These are phyloP conservation scores for Amblyopsis hoosieri DNA, from an alignment of 2,797 vertebrate genomes.

Conservation along the genomic window DNA sequence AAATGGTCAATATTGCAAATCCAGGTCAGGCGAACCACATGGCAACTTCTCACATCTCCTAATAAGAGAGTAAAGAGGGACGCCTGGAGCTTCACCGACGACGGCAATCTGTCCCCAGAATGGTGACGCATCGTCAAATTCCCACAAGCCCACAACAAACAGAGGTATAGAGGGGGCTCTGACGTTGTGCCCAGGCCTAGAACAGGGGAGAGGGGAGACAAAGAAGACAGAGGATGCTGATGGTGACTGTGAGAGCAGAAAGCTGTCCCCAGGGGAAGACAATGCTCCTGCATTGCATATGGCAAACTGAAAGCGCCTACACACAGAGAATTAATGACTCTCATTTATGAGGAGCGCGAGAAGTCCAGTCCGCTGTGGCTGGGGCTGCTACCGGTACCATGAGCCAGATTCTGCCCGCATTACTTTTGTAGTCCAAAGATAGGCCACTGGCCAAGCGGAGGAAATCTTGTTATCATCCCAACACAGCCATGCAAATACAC, in stretches of 20 bases:
- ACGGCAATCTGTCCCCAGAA: slow-evolving; percentile 50
- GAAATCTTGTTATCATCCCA: slow-evolving; percentile 67
- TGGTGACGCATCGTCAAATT: slow-evolving; percentile 60
- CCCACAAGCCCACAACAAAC: slow-evolving; percentile 56
- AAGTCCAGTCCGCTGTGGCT: slow-evolving; percentile 58
- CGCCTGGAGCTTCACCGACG: slow-evolving; percentile 50
- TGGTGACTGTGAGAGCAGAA: slow-evolving; percentile 35
- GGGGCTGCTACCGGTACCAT: slow-evolving; percentile 49
- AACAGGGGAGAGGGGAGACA: not conserved
- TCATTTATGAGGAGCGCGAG: slow-evolving; percentile 65
- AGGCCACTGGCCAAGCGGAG: slow-evolving; percentile 57
- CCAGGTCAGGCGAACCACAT: slow-evolving; percentile 53
- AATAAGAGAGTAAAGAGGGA: slow-evolving; percentile 34
- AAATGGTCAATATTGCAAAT: slow-evolving; percentile 46
- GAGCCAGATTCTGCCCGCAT: slow-evolving; percentile 59
- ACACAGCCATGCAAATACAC: slow-evolving; percentile 61
- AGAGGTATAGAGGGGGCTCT: no score
- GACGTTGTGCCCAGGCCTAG: no score
- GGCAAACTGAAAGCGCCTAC: slow-evolving; percentile 49
- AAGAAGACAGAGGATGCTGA: slow-evolving; percentile 18
- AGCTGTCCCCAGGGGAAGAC: slow-evolving; percentile 43
- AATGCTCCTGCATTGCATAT: slow-evolving; percentile 32
- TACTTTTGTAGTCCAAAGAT: slow-evolving; percentile 49
- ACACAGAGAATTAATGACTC: slow-evolving; percentile 70
- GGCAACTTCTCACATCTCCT: slow-evolving; percentile 49